phyloP scores from a whole-genome alignment of 2,113 vertebrate genomes.

The Symphodus melops region DNA sequence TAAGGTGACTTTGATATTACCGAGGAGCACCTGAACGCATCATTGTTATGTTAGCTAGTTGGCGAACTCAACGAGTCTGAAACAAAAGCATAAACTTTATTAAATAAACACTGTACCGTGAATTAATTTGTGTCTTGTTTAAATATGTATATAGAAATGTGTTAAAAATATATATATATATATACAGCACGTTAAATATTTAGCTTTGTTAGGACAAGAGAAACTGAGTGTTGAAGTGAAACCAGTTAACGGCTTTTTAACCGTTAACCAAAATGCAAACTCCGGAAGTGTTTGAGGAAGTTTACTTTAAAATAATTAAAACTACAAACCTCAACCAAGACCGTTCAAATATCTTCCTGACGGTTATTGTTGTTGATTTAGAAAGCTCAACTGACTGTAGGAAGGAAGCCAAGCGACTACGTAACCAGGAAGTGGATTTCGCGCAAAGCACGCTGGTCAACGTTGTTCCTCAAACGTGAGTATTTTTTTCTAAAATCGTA shows the following conservation, averaged over 20 bases:
- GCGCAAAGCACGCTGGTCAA: slow-evolving; percentile 60
- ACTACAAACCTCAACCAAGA: slow-evolving; percentile 6
- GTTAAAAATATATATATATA: too few relatives aligned
- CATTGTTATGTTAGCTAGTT: too few relatives aligned
- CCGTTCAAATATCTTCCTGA: background rate
- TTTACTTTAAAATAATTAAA: background rate
- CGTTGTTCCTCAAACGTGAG: slow-evolving; percentile 32
- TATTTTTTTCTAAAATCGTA: too few relatives aligned
- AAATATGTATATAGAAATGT: background rate
- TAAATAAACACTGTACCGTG: background rate
- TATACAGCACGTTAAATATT: too few relatives aligned
- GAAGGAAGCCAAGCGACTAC: slow-evolving; percentile 10
- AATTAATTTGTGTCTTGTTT: background rate
- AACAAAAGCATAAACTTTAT: background rate
- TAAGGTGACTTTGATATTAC: too few relatives aligned
- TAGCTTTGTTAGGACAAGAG: background rate
- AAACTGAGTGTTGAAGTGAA: slow-evolving; percentile 5
- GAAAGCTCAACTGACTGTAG: slow-evolving; percentile 15
- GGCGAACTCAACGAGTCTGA: too few relatives aligned
- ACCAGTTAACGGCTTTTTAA: background rate
- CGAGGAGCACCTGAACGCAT: too few relatives aligned
- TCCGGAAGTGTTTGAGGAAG: background rate
- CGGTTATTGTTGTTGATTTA: slow-evolving; percentile 19
- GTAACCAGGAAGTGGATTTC: slow-evolving; percentile 63
- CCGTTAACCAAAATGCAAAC: background rate